These are phyloP conservation scores for Podarcis raffonei DNA, from an alignment of 2,113 vertebrate species.

Conservation along the genomic window DNA sequence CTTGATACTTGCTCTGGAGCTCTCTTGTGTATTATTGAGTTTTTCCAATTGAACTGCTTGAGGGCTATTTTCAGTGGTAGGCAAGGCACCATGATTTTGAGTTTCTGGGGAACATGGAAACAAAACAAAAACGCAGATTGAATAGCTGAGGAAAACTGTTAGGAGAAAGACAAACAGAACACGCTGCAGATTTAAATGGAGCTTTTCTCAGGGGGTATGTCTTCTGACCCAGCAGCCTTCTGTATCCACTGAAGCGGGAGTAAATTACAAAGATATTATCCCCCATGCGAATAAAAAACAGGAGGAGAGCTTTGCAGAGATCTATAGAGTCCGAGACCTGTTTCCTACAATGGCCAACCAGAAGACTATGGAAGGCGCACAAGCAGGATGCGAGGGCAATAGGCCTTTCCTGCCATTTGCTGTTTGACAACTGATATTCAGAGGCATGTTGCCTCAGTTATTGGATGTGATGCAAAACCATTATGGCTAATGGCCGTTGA, in stretches of 20 bases:
- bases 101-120: conserved; percentile 58
- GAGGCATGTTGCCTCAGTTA: no score
- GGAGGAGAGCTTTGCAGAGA: no score
- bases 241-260: not conserved
- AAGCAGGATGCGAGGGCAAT: no score
- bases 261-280: not conserved
- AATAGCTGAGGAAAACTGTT: conserved; percentile 52
- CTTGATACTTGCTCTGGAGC: conserved; percentile 63
- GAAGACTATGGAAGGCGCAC: no score
- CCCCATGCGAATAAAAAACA: not conserved
- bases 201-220: conserved; percentile 31
- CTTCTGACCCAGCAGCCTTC: not conserved
- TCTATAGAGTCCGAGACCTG: no score
- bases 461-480: no score
- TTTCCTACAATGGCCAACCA: no score
- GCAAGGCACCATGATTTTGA: conserved; percentile 52
- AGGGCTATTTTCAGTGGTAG: conserved; percentile 44
- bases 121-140: conserved; percentile 49
- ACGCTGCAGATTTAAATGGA: conserved; percentile 37
- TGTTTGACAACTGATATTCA: no score
- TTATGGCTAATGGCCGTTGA: no score
- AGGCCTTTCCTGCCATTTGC: no score
- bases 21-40: conserved; percentile 31
- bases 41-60: conserved; percentile 48
- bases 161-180: conserved; percentile 22